A percentile compares a stretch with the other conserved stretches of the same genome.
These are phyloP conservation scores for Antitype chi DNA, from an alignment of 2,888 invertebrate species.

Conservation along the genomic window DNA sequence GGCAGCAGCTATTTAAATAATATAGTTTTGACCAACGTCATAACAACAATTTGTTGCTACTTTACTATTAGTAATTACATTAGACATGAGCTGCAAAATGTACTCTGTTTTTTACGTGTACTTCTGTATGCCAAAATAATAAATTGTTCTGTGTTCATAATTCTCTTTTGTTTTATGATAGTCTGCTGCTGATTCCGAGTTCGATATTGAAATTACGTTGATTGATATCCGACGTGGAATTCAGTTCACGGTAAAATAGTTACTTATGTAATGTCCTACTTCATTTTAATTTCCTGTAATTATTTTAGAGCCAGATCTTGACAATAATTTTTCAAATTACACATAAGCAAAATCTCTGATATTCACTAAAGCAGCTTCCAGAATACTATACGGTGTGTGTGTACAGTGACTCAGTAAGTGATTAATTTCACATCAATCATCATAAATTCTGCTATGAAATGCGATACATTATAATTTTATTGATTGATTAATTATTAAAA, in stretches of 20 bases:
- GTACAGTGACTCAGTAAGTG: background rate
- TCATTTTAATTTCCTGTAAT: constrained; percentile 10
- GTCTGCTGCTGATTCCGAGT: background rate
- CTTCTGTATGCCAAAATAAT: background rate
- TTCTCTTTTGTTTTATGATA: background rate
- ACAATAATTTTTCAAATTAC: no score
- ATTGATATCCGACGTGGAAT: constrained; percentile 6
- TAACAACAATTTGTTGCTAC: no score
- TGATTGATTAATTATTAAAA: constrained; percentile 11
- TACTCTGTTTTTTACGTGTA: background rate
- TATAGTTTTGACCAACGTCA: no score
- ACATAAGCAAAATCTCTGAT: no score
- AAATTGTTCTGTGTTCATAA: background rate
- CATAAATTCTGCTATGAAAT: background rate
- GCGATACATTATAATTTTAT: constrained; percentile 3
- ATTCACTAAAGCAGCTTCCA: no score
- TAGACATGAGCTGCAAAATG: background rate
- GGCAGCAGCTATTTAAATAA: no score
- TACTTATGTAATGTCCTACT: background rate
- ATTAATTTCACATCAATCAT: constrained; percentile 1
- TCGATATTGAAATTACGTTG: background rate
- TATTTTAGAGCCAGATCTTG: background rate
- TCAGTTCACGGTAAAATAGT: background rate
- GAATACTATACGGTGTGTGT: no score
- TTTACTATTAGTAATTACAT: background rate